Evolutionary conservation across 2,113 vertebrate genomes (phyloP).

Genomic region (Paramormyrops kingsleyae): DNA sequence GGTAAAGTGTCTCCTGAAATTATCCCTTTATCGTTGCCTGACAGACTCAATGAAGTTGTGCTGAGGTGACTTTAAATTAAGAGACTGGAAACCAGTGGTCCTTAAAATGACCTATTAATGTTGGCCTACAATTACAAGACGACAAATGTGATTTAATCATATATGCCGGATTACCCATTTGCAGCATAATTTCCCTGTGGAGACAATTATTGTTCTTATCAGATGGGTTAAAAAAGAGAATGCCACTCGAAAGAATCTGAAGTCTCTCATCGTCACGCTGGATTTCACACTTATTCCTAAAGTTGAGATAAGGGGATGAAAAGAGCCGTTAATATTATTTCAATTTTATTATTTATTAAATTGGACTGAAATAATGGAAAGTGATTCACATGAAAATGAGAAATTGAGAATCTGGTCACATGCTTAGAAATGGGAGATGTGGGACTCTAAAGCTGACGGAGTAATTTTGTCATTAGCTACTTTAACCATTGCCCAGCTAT

Average conservation of each 20-base stretch:
- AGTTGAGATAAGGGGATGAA: not conserved
- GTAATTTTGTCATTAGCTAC: not conserved
- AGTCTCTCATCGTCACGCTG: not conserved
- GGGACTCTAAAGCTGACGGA: not conserved
- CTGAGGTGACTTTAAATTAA: not conserved
- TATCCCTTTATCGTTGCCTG: not conserved
- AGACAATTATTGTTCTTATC: not conserved
- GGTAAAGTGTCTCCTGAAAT: not conserved
- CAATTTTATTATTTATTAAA: not conserved
- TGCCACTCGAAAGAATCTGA: not conserved
- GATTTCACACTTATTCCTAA: not conserved
- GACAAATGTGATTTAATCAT: not conserved
- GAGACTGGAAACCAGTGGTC: not conserved
- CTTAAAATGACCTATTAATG: not conserved
- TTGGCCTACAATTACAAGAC: not conserved
- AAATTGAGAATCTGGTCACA: not conserved
- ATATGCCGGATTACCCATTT: not conserved
- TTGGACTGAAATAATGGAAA: not conserved
- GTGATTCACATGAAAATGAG: not conserved
- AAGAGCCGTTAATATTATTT: not conserved
- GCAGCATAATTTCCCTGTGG: not conserved
- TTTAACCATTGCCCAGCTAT: not conserved
- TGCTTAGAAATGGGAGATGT: not conserved
- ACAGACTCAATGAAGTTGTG: not conserved
- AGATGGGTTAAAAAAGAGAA: not conserved